Conservation (phyloP, 2,888 invertebrate species). For the Anagyrus pseudococci region DNA sequence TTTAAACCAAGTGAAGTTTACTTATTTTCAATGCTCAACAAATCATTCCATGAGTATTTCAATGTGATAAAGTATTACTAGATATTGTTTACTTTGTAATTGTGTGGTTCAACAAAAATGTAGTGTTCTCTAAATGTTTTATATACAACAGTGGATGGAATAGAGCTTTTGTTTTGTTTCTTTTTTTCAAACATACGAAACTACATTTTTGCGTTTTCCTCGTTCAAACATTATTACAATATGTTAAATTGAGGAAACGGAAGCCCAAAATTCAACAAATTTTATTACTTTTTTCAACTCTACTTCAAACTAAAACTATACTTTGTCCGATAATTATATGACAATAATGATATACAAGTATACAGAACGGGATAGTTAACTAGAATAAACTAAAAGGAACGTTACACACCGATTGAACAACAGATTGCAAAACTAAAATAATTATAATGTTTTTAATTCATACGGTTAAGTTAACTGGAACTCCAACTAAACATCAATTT, state of each 20-base stretch:
- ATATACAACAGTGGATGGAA: too few species aligned
- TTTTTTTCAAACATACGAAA: not conserved
- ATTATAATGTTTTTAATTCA: slow-evolving; percentile 17
- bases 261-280: slow-evolving; percentile 35
- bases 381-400: slow-evolving; percentile 8
- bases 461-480: slow-evolving; percentile 25
- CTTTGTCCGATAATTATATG: slow-evolving; percentile 2
- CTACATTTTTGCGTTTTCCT: slow-evolving; percentile 11
- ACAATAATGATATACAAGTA: not conserved
- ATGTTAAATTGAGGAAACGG: slow-evolving; percentile 19
- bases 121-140: not conserved
- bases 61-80: slow-evolving; percentile 1
- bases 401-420: slow-evolving; percentile 18
- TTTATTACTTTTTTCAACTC: slow-evolving; percentile 20
- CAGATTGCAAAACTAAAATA: slow-evolving; percentile 20
- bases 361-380: too few species aligned
- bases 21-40: not conserved
- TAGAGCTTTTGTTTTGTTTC: not conserved
- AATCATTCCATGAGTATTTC: slow-evolving; percentile 10
- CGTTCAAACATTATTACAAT: not conserved
- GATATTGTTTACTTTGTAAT: slow-evolving; percentile 1
- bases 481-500: slow-evolving; percentile 31
- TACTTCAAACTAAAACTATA: slow-evolving; percentile 13
- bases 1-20: slow-evolving; percentile 1
- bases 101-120: slow-evolving; percentile 13